phyloP scores from a whole-genome alignment of 2,113 vertebrate genomes.

The Ahaetulla prasina region DNA sequence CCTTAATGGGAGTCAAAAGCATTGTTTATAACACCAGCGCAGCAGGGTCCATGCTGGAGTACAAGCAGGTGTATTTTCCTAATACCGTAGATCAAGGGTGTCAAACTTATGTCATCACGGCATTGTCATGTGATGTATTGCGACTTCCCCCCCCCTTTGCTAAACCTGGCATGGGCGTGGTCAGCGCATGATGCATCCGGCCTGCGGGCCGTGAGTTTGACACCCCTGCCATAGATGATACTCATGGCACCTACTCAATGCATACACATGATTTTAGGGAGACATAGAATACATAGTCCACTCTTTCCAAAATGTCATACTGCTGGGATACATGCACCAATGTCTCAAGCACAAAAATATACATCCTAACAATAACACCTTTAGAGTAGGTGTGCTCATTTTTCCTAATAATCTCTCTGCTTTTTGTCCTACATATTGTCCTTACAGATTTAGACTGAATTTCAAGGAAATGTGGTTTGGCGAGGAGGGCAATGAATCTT shows the following conservation, averaged over 20 bases:
- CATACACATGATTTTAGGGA: not conserved
- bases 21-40: not conserved
- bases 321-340: not conserved
- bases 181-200: too few relatives aligned
- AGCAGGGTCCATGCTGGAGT: not conserved
- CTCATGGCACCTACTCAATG: not conserved
- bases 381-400: not conserved
- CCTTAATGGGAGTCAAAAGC: not conserved
- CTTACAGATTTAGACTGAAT: not conserved
- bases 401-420: not conserved
- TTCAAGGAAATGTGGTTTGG: not conserved
- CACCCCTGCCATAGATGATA: not conserved
- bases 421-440: not conserved
- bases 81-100: not conserved
- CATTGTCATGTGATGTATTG: too few relatives aligned
- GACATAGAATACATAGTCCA: not conserved
- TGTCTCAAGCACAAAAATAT: not conserved
- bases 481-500: not conserved
- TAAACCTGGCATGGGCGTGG: too few relatives aligned
- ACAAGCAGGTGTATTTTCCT: not conserved
- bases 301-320: not conserved
- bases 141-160: too few relatives aligned
- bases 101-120: too few relatives aligned
- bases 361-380: not conserved
- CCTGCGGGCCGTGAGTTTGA: too few relatives aligned